These are phyloP conservation scores for Pipistrellus pipistrellus DNA, from an alignment of 2,797 vertebrate genomes.

Conservation along the genomic window DNA sequence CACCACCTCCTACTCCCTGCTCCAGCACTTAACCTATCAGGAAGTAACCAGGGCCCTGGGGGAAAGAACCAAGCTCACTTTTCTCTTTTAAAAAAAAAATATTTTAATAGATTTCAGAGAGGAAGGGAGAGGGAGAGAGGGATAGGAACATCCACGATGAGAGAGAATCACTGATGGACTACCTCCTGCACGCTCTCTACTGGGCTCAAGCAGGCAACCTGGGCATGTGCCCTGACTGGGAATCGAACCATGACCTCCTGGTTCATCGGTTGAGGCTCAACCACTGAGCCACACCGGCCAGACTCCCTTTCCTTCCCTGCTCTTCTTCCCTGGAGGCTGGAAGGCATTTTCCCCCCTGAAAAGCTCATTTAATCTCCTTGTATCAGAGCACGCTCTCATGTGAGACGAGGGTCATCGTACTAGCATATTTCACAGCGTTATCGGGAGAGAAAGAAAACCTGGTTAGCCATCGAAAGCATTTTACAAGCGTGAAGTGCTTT, in stretches of 20 bases:
- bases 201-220: too few species aligned
- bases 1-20: too few species aligned
- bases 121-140: too few species aligned
- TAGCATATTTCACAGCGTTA: slow-evolving; percentile 54
- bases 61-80: not conserved
- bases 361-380: slow-evolving; percentile 60
- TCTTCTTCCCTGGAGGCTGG: not conserved
- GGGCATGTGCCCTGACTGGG: too few species aligned
- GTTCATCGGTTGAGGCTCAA: too few species aligned
- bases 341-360: slow-evolving; percentile 48
- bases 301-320: not conserved
- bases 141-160: too few species aligned
- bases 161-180: too few species aligned
- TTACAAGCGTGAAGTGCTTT: slow-evolving; percentile 60
- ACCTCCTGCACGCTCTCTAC: too few species aligned
- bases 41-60: not conserved
- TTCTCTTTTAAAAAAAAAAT: not conserved
- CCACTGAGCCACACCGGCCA: too few species aligned
- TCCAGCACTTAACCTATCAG: not conserved
- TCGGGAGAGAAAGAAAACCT: not conserved
- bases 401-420: slow-evolving; percentile 31
- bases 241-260: too few species aligned
- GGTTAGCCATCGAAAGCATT: slow-evolving; percentile 56
- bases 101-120: too few species aligned
- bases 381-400: slow-evolving; percentile 18